Percentiles rank a stretch among this genome's conserved stretches.
Conservation (phyloP, 2,888 invertebrate species). For the Siphonodentalium dalli region DNA sequence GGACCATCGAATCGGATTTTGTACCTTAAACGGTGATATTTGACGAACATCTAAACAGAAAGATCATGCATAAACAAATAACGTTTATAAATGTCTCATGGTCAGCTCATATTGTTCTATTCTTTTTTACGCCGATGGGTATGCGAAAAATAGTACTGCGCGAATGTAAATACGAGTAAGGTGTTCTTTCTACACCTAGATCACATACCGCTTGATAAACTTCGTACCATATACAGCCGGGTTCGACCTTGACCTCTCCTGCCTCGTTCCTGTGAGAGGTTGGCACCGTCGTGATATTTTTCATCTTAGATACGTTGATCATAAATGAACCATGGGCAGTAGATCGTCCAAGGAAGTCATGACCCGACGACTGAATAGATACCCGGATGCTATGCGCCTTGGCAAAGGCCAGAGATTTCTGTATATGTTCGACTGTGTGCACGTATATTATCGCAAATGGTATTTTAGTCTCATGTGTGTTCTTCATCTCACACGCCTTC, state of each 20-base stretch:
- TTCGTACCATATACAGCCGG: constrained; percentile 36
- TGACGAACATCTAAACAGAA: no score
- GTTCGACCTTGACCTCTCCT: constrained; percentile 37
- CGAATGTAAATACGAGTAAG: no score
- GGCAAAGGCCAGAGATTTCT: constrained; percentile 34
- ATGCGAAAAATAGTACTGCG: no score
- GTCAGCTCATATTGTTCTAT: no score
- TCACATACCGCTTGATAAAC: constrained; percentile 36
- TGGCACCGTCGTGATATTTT: constrained; percentile 22
- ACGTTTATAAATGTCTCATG: no score
- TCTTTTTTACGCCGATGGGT: no score
- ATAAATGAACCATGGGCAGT: constrained; percentile 28
- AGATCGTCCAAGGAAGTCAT: constrained; percentile 37
- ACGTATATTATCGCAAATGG: constrained; percentile 22
- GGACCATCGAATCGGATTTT: no score
- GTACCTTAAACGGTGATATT: no score
- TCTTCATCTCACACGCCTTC: no score
- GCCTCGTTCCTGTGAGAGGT: constrained; percentile 27
- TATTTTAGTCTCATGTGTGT: constrained; percentile 10
- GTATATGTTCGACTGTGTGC: constrained; percentile 28
- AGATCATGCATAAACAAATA: no score
- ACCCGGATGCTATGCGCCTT: constrained; percentile 29
- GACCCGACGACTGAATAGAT: constrained; percentile 35
- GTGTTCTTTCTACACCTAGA: no score
- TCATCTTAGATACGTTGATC: constrained; percentile 33